phyloP scores from a whole-genome alignment of 2,888 invertebrate species.

The Catonia carolina region DNA sequence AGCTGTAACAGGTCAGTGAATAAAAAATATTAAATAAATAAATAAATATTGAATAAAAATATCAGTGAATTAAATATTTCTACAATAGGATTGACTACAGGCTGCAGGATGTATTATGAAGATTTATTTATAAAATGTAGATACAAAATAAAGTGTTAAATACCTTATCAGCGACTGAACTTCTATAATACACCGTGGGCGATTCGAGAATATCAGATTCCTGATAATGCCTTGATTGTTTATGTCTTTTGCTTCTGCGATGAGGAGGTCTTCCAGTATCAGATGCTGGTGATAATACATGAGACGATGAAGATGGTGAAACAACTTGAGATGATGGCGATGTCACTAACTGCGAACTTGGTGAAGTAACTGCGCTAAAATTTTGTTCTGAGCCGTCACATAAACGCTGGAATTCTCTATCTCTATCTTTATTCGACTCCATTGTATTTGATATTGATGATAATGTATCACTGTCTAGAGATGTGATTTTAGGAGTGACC shows the following conservation, averaged over 20 bases:
- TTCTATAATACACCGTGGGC: constrained; percentile 73
- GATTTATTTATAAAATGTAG: too few species aligned
- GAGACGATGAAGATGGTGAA: constrained; percentile 11
- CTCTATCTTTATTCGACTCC: constrained; percentile 16
- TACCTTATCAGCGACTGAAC: constrained; percentile 79
- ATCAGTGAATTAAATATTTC: too few species aligned
- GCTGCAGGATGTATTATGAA: too few species aligned
- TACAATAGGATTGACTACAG: too few species aligned
- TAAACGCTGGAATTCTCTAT: constrained; percentile 34
- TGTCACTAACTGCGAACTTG: constrained; percentile 20
- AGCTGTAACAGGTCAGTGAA: too few species aligned
- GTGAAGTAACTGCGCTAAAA: constrained; percentile 29
- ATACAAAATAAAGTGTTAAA: too few species aligned
- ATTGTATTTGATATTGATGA: constrained; percentile 31
- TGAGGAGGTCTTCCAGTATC: constrained; percentile 42
- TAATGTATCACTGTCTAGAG: constrained; percentile 29
- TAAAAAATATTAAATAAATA: too few species aligned
- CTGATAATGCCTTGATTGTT: constrained; percentile 49
- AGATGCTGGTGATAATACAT: constrained; percentile 41
- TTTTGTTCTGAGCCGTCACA: constrained; percentile 33
- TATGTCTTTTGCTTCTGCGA: constrained; percentile 41
- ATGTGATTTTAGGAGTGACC: constrained; percentile 28
- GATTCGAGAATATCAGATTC: constrained; percentile 81
- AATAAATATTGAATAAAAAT: too few species aligned
- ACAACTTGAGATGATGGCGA: constrained; percentile 30